phyloP scores from a whole-genome alignment of 2,797 vertebrate species.

The Fringilla coelebs region DNA sequence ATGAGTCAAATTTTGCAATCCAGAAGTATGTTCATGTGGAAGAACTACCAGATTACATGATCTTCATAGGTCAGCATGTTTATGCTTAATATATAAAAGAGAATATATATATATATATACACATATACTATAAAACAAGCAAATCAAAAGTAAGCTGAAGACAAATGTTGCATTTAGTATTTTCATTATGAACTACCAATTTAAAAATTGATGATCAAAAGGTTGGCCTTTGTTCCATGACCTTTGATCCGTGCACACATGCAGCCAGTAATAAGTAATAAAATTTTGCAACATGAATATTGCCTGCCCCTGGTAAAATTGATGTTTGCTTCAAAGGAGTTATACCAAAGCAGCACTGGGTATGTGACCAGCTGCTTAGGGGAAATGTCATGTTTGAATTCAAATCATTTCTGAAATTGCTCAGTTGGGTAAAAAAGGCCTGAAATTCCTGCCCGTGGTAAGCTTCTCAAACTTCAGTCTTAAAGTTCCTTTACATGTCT shows the following conservation, averaged over 20 bases:
- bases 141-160: background rate
- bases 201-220: background rate
- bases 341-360: background rate
- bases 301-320: background rate
- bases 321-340: background rate
- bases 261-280: background rate
- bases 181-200: background rate
- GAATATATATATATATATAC: rapidly evolving
- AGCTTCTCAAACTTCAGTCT: background rate
- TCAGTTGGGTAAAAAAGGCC: background rate
- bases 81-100: background rate
- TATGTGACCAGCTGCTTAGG: background rate
- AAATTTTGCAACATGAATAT: background rate
- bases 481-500: background rate
- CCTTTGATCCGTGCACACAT: background rate
- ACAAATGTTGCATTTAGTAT: background rate
- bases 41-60: background rate
- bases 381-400: background rate
- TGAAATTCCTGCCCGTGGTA: background rate
- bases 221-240: background rate
- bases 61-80: background rate
- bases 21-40: background rate
- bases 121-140: background rate
- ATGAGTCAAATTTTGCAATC: background rate
- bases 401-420: background rate